Evolutionary conservation across 1,140 invertebrate genomes (phyloP).

Genomic region (Melanaphis sacchari): DNA sequence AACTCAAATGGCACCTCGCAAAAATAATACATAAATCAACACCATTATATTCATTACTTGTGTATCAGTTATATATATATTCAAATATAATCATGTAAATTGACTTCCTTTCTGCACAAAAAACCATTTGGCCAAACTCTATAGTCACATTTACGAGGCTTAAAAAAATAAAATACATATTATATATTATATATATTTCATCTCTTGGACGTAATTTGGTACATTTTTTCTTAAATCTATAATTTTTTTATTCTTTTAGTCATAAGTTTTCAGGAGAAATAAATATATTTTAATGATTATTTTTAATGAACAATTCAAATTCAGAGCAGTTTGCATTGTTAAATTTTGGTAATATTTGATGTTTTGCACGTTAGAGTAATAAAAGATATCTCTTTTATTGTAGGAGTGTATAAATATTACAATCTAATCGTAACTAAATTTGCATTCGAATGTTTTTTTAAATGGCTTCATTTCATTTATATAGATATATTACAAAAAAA

Average conservation of each 20-base stretch:
- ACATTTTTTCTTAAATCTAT: not conserved
- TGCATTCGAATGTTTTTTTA: not conserved
- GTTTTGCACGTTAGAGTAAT: not conserved
- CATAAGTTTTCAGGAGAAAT: not conserved
- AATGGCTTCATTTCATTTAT: not conserved
- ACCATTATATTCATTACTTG: not conserved
- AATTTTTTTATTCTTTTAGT: not conserved
- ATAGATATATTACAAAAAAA: not conserved
- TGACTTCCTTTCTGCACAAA: not conserved
- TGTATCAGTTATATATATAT: not conserved
- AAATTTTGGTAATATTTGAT: not conserved
- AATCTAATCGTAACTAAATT: not conserved
- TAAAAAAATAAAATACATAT: too few species aligned
- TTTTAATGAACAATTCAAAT: not conserved
- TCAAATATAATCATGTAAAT: not conserved
- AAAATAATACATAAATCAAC: constrained; percentile 11
- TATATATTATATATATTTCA: not conserved
- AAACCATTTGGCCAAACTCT: not conserved
- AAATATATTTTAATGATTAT: not conserved
- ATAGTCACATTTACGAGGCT: not conserved
- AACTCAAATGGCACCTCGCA: not conserved
- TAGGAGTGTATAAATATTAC: not conserved
- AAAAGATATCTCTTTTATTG: constrained; percentile 5
- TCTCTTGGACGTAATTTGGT: not conserved
- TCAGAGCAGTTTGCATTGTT: not conserved